These are phyloP conservation scores for Leptopilina syphax DNA, from an alignment of 2,888 invertebrate species.

Conservation along the genomic window DNA sequence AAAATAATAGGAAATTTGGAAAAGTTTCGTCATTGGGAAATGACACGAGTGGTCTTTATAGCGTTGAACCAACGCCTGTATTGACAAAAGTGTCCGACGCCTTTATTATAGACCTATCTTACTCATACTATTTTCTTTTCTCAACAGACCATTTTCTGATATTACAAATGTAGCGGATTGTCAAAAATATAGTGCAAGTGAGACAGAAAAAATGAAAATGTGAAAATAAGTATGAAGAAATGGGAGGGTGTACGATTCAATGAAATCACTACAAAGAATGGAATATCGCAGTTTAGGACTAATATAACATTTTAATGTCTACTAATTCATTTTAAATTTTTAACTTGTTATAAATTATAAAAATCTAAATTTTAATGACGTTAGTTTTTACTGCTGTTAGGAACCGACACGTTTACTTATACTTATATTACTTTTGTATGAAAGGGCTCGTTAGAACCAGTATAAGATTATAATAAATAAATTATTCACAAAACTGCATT, in stretches of 20 bases:
- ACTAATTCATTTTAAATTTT: no score
- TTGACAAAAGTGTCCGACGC: constrained; percentile 79
- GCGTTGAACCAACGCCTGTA: constrained; percentile 74
- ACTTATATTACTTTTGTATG: no score
- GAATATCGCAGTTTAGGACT: constrained; percentile 72
- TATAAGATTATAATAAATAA: no score
- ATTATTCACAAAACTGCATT: no score
- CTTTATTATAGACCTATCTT: constrained; percentile 49
- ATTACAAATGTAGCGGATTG: constrained; percentile 72
- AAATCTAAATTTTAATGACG: no score
- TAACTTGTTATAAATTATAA: no score
- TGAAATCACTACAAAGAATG: constrained; percentile 77
- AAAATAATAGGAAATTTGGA: constrained; percentile 74
- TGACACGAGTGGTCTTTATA: constrained; percentile 81
- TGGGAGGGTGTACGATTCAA: constrained; percentile 74
- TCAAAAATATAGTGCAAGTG: constrained; percentile 67
- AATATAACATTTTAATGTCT: constrained; percentile 56
- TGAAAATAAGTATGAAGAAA: constrained; percentile 45
- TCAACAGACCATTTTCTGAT: constrained; percentile 66
- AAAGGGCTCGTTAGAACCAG: no score
- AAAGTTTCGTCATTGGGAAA: constrained; percentile 80
- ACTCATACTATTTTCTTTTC: constrained; percentile 56
- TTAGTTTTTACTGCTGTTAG: no score
- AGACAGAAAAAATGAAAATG: constrained; percentile 39
- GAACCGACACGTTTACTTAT: no score